phyloP scores from a whole-genome alignment of 2,113 vertebrate genomes.

The Micromys minutus region DNA sequence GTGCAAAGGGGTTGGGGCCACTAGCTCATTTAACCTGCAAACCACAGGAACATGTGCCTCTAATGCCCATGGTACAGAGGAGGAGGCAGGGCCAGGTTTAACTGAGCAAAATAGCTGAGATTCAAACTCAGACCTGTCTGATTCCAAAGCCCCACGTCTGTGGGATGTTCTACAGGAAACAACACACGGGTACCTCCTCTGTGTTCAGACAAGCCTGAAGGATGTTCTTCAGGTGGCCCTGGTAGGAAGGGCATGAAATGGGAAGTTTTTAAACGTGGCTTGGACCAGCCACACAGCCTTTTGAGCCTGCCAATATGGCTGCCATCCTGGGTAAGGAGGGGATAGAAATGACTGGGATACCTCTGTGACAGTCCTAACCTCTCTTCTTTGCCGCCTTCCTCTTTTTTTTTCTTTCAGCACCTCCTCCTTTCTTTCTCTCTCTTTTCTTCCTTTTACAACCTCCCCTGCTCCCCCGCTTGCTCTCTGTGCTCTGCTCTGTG shows the following conservation, averaged over 20 bases:
- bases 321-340: not conserved
- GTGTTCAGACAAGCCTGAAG: not conserved
- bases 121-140: not conserved
- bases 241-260: not conserved
- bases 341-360: not conserved
- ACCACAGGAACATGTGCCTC: not conserved
- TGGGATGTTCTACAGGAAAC: not conserved
- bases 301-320: not conserved
- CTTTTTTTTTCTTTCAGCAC: too few relatives aligned
- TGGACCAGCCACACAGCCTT: not conserved
- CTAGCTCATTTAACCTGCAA: not conserved
- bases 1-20: not conserved
- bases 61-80: not conserved
- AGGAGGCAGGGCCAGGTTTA: too few relatives aligned
- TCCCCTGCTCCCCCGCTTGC: not conserved
- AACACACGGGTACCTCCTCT: not conserved
- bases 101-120: not conserved
- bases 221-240: not conserved
- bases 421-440: not conserved
- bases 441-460: not conserved
- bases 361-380: fast-evolving
- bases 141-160: not conserved
- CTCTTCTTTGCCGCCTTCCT: not conserved
- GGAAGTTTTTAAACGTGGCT: not conserved
- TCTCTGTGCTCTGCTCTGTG: not conserved